Conservation (phyloP, 1,140 invertebrate species). For the Eubasilissa regina region DNA sequence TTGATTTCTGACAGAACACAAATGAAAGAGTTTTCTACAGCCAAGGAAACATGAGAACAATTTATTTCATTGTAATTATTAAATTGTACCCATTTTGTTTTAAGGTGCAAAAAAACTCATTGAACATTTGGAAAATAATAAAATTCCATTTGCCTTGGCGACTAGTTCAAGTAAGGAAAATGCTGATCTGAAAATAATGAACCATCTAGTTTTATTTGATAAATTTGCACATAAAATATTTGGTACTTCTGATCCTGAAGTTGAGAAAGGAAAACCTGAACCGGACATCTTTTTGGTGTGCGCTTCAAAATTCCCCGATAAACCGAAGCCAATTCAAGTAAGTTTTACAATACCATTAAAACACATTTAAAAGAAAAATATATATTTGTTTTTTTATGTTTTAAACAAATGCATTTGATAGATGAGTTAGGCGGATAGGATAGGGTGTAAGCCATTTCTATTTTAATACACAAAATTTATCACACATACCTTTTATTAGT, state of each 20-base stretch:
- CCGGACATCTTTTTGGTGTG: slow-evolving; percentile 86
- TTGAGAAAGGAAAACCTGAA: slow-evolving; percentile 83
- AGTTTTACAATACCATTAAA: no score
- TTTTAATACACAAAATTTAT: no score
- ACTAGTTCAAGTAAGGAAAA: slow-evolving; percentile 79
- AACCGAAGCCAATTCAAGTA: slow-evolving; percentile 73
- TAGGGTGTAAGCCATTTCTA: no score
- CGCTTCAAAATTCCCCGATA: slow-evolving; percentile 78
- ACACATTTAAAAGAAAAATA: no score
- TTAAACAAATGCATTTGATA: no score
- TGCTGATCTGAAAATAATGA: slow-evolving; percentile 78
- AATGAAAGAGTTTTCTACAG: no score
- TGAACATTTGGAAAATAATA: slow-evolving; percentile 77
- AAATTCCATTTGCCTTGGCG: slow-evolving; percentile 81
- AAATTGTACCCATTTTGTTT: slow-evolving; percentile 14
- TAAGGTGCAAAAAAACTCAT: slow-evolving; percentile 80
- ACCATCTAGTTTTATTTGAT: slow-evolving; percentile 76
- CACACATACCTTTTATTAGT: no score
- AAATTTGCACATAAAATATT: slow-evolving; percentile 79
- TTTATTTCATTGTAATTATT: slow-evolving; percentile 17
- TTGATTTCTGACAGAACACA: no score
- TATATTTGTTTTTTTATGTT: no score
- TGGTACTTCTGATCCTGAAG: slow-evolving; percentile 81
- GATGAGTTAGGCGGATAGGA: no score
- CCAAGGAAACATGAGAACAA: no score